Base-by-base conservation (phyloP, 2,797 vertebrate species). In the Taenioides sp. region DNA sequence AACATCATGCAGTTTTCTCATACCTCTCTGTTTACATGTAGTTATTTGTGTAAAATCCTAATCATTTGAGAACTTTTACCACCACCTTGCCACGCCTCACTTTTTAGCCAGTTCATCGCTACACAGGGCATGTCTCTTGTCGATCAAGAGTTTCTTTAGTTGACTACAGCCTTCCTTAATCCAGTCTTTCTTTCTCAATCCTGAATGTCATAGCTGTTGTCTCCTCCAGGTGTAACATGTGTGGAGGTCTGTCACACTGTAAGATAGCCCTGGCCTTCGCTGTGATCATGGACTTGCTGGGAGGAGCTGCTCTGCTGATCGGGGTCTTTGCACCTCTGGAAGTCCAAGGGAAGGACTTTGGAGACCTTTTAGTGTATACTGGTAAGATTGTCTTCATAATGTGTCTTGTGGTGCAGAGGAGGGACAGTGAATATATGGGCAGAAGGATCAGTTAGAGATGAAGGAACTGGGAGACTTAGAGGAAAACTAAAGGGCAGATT, bases 321-420 rank as follows among this genome's bases (percentile, higher is more conserved):
- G 96, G 95, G 18, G 94, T 97, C 69, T 97, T 97, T 31, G 94
- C 90, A 50, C 91, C 89, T 3, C 84, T 97, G 74, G 89, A 95
- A 77, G 75, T 96, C 63, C 89, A 89, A 55, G 95, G 93, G 4
- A 91, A 79, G 55, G 96, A 97, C 86, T 96, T 93, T 20, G 95
- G 96, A n/a, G 96, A 97, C 84, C 70, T 97, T 18, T 88, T 97
- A 63, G 95, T 97, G 50, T 97, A 97, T 74, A 94, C 95, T 0
- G 96, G 91, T 91, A 80, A 0, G 71, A 23, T 1, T 2, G 23
- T 40, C 7, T n/a, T 34, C n/a, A 12, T 37, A 60, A 60, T 20
- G 7, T 31, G 16, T 31, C 59, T 20, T 12, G 3, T 43, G 40
- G 11, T 43, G 2, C 40, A 43, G 40, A 43, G 12, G 40, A 43